These are phyloP conservation scores for Homalodisca vitripennis DNA, from an alignment of 1,140 invertebrate species.

Conservation along the genomic window DNA sequence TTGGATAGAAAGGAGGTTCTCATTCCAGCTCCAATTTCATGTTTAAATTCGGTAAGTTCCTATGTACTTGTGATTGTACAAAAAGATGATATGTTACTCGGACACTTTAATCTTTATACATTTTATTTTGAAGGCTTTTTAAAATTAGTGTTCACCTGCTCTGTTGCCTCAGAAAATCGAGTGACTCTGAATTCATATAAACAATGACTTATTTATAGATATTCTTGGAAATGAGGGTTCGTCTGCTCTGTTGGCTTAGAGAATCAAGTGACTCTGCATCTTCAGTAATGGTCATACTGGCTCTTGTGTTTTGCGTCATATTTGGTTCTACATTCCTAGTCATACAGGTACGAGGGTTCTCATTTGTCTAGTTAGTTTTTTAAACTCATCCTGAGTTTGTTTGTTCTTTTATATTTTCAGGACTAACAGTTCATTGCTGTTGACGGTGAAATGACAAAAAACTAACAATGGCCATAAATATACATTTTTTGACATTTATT, in stretches of 20 bases:
- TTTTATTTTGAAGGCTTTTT: too few species aligned
- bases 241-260: slow-evolving; percentile 55
- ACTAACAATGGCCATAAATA: too few species aligned
- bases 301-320: slow-evolving; percentile 52
- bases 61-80: too few species aligned
- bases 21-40: slow-evolving; percentile 52
- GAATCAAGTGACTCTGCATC: slow-evolving; percentile 58
- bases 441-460: too few species aligned
- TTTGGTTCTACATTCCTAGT: slow-evolving; percentile 58
- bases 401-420: neutral
- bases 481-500: too few species aligned
- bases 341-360: slow-evolving; percentile 57
- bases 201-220: slow-evolving; percentile 57
- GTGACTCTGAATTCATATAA: too few species aligned
- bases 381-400: slow-evolving; percentile 11
- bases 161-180: too few species aligned
- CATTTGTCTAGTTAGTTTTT: slow-evolving; percentile 15
- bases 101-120: too few species aligned
- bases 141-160: too few species aligned
- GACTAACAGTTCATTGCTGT: neutral
- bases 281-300: slow-evolving; percentile 58
- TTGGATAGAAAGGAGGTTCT: slow-evolving; percentile 48
- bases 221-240: slow-evolving; percentile 50
- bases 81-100: too few species aligned
- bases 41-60: slow-evolving; percentile 52